These are phyloP conservation scores for Catharus ustulatus DNA, from an alignment of 2,797 vertebrate genomes.

Conservation along the genomic window DNA sequence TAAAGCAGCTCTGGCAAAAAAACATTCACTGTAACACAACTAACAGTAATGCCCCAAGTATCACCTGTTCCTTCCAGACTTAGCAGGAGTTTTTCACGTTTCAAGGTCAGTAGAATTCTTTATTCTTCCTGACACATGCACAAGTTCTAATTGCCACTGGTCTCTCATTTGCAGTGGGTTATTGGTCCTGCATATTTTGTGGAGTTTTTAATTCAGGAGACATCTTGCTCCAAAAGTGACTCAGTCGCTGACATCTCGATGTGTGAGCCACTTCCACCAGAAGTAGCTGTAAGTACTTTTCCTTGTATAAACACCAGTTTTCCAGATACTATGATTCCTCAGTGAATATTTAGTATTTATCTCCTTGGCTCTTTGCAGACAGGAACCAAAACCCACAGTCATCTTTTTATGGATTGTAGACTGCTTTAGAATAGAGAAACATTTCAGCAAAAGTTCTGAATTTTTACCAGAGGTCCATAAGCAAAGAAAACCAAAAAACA, in stretches of 20 bases:
- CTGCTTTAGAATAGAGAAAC: background rate
- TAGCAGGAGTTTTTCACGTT: background rate
- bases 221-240: constrained; percentile 47
- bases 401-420: background rate
- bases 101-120: background rate
- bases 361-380: background rate
- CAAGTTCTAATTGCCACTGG: background rate
- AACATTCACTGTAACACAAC: background rate
- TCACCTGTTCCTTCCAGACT: background rate
- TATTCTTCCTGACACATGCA: background rate
- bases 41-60: background rate
- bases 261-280: constrained; percentile 11
- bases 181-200: constrained; percentile 44
- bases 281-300: constrained; percentile 45
- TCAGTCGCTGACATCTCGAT: background rate
- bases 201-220: constrained; percentile 72
- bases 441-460: background rate
- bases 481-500: background rate
- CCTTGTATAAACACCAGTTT: background rate
- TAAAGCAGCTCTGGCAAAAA: background rate
- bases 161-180: constrained; percentile 63
- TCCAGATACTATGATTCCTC: background rate
- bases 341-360: background rate
- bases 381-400: background rate
- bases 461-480: background rate